Base-by-base conservation (phyloP, 2,888 invertebrate species). In the Strigamia transsilvanica region DNA sequence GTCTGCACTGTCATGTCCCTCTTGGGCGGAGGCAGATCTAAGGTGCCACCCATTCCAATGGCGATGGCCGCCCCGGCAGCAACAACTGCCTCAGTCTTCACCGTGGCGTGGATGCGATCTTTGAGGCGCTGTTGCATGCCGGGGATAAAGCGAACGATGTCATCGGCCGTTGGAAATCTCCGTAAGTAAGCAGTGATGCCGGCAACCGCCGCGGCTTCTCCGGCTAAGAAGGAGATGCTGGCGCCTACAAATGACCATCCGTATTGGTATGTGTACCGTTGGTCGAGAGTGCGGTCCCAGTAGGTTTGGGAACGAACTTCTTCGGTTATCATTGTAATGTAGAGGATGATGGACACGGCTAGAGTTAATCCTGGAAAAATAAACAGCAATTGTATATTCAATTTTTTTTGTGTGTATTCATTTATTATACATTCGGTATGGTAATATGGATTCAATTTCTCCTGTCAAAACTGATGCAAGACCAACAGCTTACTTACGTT, bases 1-100 rank as follows among this genome's bases (percentile, higher is more conserved):
- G 81, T 81, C 73, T 81, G 81, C 73, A 81, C 73, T 34, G 81
- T 81, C 81, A 81, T 81, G 73, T 81, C 81, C 66, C 81, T 23
- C 38, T 81, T 81, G 10, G 81, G 81, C 23, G 56, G 51, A 51
- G 51, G 51, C 51, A 51, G n/a, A 51, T 51, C 51, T 51, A 51
- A 51, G 51, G 51, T 51, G 18, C 51, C 51, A 18, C 51, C 51
- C n/a, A 51, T n/a, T 15, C 51, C 51, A n/a, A 51, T 51, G 51
- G 51, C 51, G 51, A 51, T 51, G n/a, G 51, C 51, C 51, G 51
- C 51, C 18, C 51, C 51, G 51, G 51, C 51, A 51, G 77, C 77
- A 27, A 51, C 51, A 15, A 51, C 51, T 2, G 51, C 51, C 7
- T 51, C 51, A 1, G 51, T 61, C 73, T 81, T 81, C 12, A 56